These are phyloP conservation scores for Oxyteleia sp. DNA, from an alignment of 2,888 invertebrate genomes.

Conservation along the genomic window DNA sequence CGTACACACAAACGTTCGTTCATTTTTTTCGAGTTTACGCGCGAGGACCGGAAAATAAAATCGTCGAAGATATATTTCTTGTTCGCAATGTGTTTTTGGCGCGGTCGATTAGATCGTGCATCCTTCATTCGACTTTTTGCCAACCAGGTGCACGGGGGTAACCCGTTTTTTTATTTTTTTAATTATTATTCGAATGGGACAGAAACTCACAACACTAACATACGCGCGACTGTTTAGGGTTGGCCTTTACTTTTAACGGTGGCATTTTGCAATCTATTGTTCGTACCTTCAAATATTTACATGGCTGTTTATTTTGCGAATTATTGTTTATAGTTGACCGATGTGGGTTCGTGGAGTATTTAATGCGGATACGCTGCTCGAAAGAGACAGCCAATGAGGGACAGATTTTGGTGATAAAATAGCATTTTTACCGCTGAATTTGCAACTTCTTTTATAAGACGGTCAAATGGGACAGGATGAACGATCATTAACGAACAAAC, in stretches of 20 bases:
- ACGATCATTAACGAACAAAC: not conserved
- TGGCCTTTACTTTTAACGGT: constrained; percentile 45
- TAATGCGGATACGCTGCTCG: not conserved
- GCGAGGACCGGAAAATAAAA: constrained; percentile 59
- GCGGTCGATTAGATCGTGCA: constrained; percentile 65
- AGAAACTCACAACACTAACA: constrained; percentile 18
- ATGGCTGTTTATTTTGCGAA: constrained; percentile 52
- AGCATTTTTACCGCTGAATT: constrained; percentile 42
- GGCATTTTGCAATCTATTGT: constrained; percentile 51
- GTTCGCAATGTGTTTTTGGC: constrained; percentile 63
- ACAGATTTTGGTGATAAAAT: constrained; percentile 50
- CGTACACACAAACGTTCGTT: constrained; percentile 34
- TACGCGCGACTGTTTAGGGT: constrained; percentile 44
- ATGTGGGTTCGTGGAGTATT: not conserved
- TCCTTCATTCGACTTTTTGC: constrained; percentile 56
- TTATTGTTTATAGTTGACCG: constrained; percentile 41
- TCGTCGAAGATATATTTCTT: constrained; percentile 68
- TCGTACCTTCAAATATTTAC: constrained; percentile 54
- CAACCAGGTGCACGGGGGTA: constrained; percentile 52
- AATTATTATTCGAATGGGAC: constrained; percentile 45
- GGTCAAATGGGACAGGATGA: not conserved
- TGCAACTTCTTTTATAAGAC: constrained; percentile 4
- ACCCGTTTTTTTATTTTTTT: constrained; percentile 62
- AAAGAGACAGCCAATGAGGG: not conserved
- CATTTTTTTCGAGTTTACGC: constrained; percentile 52